These are phyloP conservation scores for Heterodera carotae DNA, from an alignment of 1,140 invertebrate genomes.

Conservation along the genomic window DNA sequence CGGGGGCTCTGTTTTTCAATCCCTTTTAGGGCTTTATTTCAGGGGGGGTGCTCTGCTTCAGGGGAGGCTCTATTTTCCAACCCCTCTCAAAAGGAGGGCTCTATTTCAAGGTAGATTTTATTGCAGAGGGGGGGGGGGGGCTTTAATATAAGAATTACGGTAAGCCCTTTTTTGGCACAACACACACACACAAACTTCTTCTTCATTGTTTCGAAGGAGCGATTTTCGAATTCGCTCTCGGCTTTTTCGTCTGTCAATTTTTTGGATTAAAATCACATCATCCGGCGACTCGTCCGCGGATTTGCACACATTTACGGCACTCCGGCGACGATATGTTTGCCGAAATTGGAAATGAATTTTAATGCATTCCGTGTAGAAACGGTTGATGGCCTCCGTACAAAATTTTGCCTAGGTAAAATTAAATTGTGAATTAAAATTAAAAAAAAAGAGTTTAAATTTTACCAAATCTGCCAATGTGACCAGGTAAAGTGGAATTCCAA, in stretches of 20 bases:
- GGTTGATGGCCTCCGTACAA: slow-evolving; percentile 62
- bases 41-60: too few species aligned
- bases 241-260: slow-evolving; percentile 19
- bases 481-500: slow-evolving; percentile 63
- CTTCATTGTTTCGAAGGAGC: slow-evolving; percentile 15
- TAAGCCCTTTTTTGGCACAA: too few species aligned
- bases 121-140: too few species aligned
- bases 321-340: slow-evolving; percentile 43
- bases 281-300: slow-evolving; percentile 8
- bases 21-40: too few species aligned
- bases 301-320: neutral
- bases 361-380: slow-evolving; percentile 60
- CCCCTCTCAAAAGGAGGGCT: too few species aligned
- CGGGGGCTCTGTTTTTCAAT: too few species aligned
- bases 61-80: too few species aligned
- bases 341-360: slow-evolving; percentile 58
- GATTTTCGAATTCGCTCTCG: neutral
- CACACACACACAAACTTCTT: too few species aligned
- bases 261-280: slow-evolving; percentile 8
- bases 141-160: too few species aligned
- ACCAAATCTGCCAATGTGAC: slow-evolving; percentile 65
- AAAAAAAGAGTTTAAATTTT: slow-evolving; percentile 18
- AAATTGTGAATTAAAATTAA: slow-evolving; percentile 5
- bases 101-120: too few species aligned
- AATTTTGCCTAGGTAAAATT: slow-evolving; percentile 57